Percentiles rank a stretch among this genome's conserved stretches.
These are phyloP conservation scores for Archivesica marissinica DNA, from an alignment of 1,140 invertebrate genomes.

Conservation along the genomic window DNA sequence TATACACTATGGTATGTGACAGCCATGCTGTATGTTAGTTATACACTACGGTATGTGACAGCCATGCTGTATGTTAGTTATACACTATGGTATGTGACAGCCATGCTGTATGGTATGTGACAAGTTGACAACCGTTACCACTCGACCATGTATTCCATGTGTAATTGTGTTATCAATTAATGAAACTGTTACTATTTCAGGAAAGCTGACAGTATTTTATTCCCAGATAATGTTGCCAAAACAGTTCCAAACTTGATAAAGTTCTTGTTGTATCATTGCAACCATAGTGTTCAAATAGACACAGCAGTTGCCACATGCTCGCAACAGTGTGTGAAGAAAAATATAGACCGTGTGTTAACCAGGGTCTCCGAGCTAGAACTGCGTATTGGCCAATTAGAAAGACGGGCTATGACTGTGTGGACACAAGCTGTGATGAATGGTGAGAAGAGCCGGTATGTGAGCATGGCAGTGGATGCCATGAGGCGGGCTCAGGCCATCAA, in stretches of 20 bases:
- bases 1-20: no score
- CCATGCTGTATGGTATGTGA: no score
- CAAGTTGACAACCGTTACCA: no score
- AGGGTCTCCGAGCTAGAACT: constrained; percentile 25
- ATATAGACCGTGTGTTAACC: constrained; percentile 20
- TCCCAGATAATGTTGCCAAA: constrained; percentile 87
- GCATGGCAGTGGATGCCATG: background rate
- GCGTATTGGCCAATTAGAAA: constrained; percentile 8
- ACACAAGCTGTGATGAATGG: background rate
- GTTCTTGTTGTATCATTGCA: constrained; percentile 86
- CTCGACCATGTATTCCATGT: no score
- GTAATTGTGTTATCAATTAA: no score
- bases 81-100: no score
- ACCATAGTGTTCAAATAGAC: constrained; percentile 44
- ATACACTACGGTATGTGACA: no score
- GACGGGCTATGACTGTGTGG: constrained; percentile 24
- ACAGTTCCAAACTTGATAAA: constrained; percentile 88
- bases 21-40: no score
- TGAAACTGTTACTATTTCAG: constrained; percentile 85
- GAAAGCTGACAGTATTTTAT: constrained; percentile 89
- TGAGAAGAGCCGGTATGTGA: background rate
- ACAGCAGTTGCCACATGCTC: constrained; percentile 49
- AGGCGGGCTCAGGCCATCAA: constrained; percentile 12
- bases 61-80: no score
- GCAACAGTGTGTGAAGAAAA: constrained; percentile 50